Conservation (phyloP, 2,888 invertebrate genomes). For the Ophion costatus region DNA sequence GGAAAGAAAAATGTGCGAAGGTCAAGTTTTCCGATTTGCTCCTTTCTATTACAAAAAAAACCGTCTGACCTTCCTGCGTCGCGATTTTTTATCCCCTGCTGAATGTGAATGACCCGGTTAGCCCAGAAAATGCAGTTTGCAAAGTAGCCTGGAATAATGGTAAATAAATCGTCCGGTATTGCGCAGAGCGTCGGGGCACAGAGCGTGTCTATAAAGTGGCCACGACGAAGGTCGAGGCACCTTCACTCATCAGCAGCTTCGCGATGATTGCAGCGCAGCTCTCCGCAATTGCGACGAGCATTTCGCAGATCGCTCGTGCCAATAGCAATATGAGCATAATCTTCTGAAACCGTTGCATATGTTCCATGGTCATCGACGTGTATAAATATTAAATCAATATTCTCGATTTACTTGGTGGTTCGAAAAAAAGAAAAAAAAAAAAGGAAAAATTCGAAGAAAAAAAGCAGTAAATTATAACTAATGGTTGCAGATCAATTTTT, state of each 20-base stretch:
- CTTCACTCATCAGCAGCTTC: constrained; percentile 64
- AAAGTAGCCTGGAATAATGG: constrained; percentile 52
- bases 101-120: constrained; percentile 30
- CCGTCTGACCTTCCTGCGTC: constrained; percentile 35
- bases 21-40: constrained; percentile 19
- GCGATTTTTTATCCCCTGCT: constrained; percentile 23
- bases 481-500: too few relatives aligned
- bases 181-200: constrained; percentile 37
- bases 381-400: constrained; percentile 57
- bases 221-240: constrained; percentile 63
- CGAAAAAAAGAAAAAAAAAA: neutral
- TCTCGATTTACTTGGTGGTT: constrained; percentile 47
- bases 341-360: constrained; percentile 62
- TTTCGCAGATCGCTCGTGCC: constrained; percentile 53
- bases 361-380: constrained; percentile 64
- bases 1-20: neutral
- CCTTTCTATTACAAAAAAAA: constrained; percentile 37
- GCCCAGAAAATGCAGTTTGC: constrained; percentile 47
- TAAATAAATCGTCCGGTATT: constrained; percentile 58
- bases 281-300: constrained; percentile 33
- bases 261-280: constrained; percentile 55
- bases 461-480: constrained; percentile 4
- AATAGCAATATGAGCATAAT: constrained; percentile 36
- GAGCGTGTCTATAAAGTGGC: constrained; percentile 3
- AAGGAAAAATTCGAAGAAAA: neutral